phyloP scores from a whole-genome alignment of 2,888 invertebrate genomes.

The Apeira syringaria region DNA sequence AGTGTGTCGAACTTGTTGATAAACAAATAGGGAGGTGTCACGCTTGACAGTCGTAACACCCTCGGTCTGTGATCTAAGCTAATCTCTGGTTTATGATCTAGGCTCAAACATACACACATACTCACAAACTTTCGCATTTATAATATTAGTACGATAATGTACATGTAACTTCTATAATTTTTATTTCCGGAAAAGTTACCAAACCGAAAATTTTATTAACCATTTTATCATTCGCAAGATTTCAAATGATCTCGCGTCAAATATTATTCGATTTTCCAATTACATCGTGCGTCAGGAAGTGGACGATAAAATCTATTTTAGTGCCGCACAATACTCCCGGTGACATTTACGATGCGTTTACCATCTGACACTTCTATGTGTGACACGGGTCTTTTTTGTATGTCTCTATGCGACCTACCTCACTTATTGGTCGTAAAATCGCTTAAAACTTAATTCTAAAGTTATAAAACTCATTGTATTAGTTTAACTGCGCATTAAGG shows the following conservation, averaged over 20 bases:
- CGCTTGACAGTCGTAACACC: no score
- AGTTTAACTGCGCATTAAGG: slow-evolving; percentile 4
- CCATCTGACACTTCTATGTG: slow-evolving; percentile 23
- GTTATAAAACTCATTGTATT: slow-evolving; percentile 27
- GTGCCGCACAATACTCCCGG: slow-evolving; percentile 9
- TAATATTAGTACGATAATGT: no score
- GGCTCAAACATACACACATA: no score
- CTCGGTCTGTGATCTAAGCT: no score
- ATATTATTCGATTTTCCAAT: slow-evolving; percentile 9
- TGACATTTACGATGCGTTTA: slow-evolving; percentile 32
- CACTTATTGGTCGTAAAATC: slow-evolving; percentile 23
- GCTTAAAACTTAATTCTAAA: slow-evolving; percentile 28
- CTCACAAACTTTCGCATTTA: no score
- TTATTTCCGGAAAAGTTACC: no score
- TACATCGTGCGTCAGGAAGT: slow-evolving; percentile 15
- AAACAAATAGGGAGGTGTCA: no score
- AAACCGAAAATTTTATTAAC: no score
- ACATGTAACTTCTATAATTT: no score
- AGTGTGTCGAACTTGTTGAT: not conserved
- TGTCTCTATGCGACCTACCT: slow-evolving; percentile 10
- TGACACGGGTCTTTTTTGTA: not conserved
- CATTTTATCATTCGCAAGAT: no score
- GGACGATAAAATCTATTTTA: slow-evolving; percentile 21
- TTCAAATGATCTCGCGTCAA: slow-evolving; percentile 11
- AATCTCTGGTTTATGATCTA: no score